A percentile compares a stretch with the other conserved stretches of the same genome.
These are phyloP conservation scores for Agrilus planipennis DNA, from an alignment of 1,140 invertebrate species.

Conservation along the genomic window DNA sequence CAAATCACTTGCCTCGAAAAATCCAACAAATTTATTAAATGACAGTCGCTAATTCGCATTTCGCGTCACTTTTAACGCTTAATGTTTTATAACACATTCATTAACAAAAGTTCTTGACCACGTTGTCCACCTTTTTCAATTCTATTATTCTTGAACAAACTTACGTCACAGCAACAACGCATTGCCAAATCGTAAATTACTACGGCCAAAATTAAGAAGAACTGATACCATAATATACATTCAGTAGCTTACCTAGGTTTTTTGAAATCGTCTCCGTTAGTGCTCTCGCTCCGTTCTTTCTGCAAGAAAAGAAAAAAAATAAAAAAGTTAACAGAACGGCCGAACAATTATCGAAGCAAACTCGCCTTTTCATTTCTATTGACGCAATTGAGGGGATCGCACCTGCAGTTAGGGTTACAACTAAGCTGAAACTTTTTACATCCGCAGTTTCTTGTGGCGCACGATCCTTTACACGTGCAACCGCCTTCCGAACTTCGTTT, in stretches of 20 bases:
- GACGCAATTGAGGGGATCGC: conserved; percentile 37
- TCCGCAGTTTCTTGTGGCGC: conserved; percentile 42
- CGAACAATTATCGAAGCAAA: neutral
- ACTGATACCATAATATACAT: too few species aligned
- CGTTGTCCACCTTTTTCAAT: too few species aligned
- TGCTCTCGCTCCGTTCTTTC: neutral
- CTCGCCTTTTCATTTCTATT: conserved; percentile 26
- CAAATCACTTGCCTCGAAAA: too few species aligned
- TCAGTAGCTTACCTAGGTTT: neutral
- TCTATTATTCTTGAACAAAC: too few species aligned
- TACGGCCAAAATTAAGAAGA: too few species aligned
- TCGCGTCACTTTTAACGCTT: too few species aligned
- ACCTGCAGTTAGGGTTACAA: conserved; percentile 42
- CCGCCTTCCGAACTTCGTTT: conserved; percentile 42
- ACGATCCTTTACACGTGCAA: conserved; percentile 48
- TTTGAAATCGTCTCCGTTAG: neutral
- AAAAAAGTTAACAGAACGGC: neutral
- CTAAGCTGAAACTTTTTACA: conserved; percentile 39
- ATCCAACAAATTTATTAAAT: too few species aligned
- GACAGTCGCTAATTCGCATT: too few species aligned
- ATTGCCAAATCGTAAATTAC: too few species aligned
- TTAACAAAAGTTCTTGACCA: too few species aligned
- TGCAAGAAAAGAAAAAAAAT: neutral
- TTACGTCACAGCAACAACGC: too few species aligned
- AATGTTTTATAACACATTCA: too few species aligned